Evolutionary conservation across 1,140 invertebrate genomes (phyloP).

Genomic region (Drosophila tropicalis): DNA sequence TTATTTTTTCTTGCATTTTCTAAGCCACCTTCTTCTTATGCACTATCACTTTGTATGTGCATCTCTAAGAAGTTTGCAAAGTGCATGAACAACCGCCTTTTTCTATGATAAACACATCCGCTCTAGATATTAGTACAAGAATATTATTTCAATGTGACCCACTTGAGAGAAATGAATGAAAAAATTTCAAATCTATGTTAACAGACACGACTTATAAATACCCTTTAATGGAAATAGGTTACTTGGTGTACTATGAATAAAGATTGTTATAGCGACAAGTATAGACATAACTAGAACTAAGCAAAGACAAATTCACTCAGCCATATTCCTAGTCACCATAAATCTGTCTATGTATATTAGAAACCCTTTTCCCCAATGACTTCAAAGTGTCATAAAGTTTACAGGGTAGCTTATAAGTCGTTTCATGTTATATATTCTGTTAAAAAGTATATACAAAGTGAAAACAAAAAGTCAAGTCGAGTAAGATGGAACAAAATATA

Average conservation of each 20-base stretch:
- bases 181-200: background rate
- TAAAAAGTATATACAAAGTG: background rate
- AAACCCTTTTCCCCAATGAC: too few species aligned
- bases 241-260: too few species aligned
- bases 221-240: background rate
- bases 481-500: background rate
- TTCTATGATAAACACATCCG: constrained; percentile 65
- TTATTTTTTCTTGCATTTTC: too few species aligned
- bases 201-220: background rate
- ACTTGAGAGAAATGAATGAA: constrained; percentile 44
- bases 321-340: too few species aligned
- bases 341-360: too few species aligned
- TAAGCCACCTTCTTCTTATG: background rate
- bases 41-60: constrained; percentile 5
- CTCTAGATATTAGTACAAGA: constrained; percentile 57
- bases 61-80: constrained; percentile 27
- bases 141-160: constrained; percentile 68
- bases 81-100: constrained; percentile 31
- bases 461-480: background rate
- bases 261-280: too few species aligned
- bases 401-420: too few species aligned
- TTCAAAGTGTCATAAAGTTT: too few species aligned
- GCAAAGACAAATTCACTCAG: too few species aligned
- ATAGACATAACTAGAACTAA: too few species aligned
- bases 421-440: too few species aligned